Conservation (phyloP, 53 echinoderm and acorn worm species). For the Actinopyga echinites region DNA sequence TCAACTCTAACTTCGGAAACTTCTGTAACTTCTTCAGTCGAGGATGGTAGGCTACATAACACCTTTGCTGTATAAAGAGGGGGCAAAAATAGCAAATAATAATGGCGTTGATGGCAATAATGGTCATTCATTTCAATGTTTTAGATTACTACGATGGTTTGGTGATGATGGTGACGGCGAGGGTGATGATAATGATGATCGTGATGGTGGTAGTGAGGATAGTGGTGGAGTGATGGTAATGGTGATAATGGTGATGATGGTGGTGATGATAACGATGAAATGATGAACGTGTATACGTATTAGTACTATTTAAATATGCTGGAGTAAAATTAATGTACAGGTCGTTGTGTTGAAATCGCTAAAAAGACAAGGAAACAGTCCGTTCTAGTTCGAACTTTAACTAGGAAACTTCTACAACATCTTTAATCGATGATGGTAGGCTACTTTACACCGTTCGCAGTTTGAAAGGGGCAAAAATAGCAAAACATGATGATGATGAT, state of each 20-base stretch:
- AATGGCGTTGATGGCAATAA: constrained; percentile 20
- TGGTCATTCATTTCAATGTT: background rate
- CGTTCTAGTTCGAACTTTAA: too few relatives aligned
- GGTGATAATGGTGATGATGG: background rate
- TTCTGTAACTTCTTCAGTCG: too few relatives aligned
- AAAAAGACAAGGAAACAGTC: too few relatives aligned
- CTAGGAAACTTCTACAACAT: too few relatives aligned
- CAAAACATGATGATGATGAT: too few relatives aligned
- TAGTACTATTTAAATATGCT: too few relatives aligned
- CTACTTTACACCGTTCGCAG: too few relatives aligned
- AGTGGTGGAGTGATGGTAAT: constrained; percentile 16
- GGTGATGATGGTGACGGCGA: background rate
- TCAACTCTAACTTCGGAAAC: too few relatives aligned
- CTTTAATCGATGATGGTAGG: too few relatives aligned
- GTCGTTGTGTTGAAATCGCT: too few relatives aligned
- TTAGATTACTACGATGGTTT: constrained; percentile 15
- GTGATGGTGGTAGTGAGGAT: background rate
- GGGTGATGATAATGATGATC: background rate
- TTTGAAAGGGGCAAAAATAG: too few relatives aligned
- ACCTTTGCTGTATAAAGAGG: background rate
- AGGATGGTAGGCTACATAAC: too few relatives aligned
- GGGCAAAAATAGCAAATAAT: background rate
- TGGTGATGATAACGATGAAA: constrained; percentile 11
- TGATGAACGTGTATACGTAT: background rate
- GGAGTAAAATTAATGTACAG: background rate